Evolutionary conservation across 2,797 vertebrate genomes (phyloP).

Genomic region (Setipinna tenuifilis): DNA sequence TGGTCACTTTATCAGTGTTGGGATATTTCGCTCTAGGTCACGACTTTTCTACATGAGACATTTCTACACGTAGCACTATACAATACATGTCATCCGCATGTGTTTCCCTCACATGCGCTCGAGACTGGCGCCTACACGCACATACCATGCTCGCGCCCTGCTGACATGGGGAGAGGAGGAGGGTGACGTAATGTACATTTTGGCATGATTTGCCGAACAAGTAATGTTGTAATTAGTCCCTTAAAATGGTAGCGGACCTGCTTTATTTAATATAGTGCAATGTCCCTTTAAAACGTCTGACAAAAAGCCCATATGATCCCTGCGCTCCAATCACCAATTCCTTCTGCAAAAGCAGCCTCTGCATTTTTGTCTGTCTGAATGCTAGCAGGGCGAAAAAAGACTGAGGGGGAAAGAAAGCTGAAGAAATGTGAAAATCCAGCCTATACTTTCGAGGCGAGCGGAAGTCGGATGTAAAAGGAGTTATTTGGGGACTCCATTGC

Average conservation of each 20-base stretch:
- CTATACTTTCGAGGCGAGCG: constrained; percentile 81
- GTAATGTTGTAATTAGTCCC: background rate
- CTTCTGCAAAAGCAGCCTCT: constrained; percentile 81
- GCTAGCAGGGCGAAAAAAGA: constrained; percentile 74
- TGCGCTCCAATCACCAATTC: constrained; percentile 86
- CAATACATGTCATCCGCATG: background rate
- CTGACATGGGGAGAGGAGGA: background rate
- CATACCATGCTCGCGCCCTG: background rate
- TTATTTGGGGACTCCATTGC: constrained; percentile 81
- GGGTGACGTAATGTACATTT: background rate
- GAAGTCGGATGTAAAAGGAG: constrained; percentile 75
- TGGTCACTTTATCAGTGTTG: no score
- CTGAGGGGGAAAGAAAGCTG: constrained; percentile 64
- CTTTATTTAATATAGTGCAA: constrained; percentile 62
- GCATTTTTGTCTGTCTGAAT: constrained; percentile 80
- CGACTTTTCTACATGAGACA: no score
- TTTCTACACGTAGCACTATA: no score
- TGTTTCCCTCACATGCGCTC: background rate
- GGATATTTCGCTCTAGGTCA: no score
- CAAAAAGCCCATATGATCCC: constrained; percentile 89
- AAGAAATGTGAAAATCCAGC: constrained; percentile 76
- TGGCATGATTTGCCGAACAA: background rate
- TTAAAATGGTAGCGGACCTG: background rate
- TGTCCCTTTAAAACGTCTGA: constrained; percentile 88
- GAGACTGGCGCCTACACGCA: background rate